Evolutionary conservation across 2,797 vertebrate genomes (phyloP), one percentile per base, ranked within the genome.

Genomic region (Myotis planiceps): DNA sequence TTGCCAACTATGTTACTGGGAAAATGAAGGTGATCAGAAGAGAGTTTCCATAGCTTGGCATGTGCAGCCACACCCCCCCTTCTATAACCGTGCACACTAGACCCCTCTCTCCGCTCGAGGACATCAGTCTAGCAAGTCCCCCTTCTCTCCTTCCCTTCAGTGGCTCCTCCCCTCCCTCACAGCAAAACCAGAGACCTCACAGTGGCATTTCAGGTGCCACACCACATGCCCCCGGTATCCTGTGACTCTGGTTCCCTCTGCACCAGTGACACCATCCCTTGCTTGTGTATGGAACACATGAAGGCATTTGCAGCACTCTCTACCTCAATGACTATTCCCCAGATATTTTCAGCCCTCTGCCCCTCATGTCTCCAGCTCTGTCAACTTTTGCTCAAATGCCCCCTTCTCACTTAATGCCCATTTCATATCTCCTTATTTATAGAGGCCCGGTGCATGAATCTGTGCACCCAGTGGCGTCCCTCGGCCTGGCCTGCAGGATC

Each of bases 11-110:
- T 32, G 27, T 69, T 71, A 27, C 47, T 13, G 23, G 55, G 81
- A 74, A 72, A 29, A 21, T 51, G 27, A 32, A 37, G 18, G 19
- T 51, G 58, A 34, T 6, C 16, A 0, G 37, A 27, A 75, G 74
- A 75, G 47, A n/a, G 6, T 74, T 21, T 27, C 7, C n/a, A 9
- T 4, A 4, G 23, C 3, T 51, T 25, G 15, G n/a, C 25, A 3
- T 6, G 0, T 10, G 6, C 32, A 27, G 8, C 12, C 10, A 5
- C 8, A 2, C 23, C 19, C 0, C 1, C 19, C 0, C 9, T 2
- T 2, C 72, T 49, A 9, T 29, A 49, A 21, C 21, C 0, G 0
- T 49, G n/a, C 16, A 32, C 3, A 0, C 42, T 29, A 9, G 12
- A 16, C 25, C 55, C 12, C 1, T 49, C 8, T 37, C 53, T 45